Base-by-base conservation (phyloP, 2,888 invertebrate species). In the Malthinus flaveolus region DNA sequence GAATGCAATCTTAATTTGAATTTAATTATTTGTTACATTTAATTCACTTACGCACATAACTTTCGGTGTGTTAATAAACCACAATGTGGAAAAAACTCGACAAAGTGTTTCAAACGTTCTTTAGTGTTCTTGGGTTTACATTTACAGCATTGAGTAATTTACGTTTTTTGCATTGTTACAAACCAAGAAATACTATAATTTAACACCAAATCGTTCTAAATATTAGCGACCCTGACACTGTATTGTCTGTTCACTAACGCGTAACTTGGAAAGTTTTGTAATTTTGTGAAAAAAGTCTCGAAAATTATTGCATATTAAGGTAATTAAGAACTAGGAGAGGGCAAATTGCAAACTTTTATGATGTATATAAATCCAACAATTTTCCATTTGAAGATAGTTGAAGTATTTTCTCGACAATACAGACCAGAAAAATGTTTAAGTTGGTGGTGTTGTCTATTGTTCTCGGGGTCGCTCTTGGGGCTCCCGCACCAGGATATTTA, bases 381-480 rank as follows among this genome's bases (percentile, higher is more conserved):
- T 51, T 45, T 11, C 9, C 6, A 10, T 33, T 51, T 31, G 13
- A 15, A 31, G 12, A 44, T 47, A 60, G 56, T 59, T 35, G 32
- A 42, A 11, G 15, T 44, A 34, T 32, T 13, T 33, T 3, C 45
- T 34, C 34, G 49, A 32, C 49, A 56, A 81, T 82, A 82, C 82
- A 82, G 82, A 82, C 82, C 79, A 77, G 80, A 36, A 58, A 56
- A 31, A 61, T 61, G 61, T 58, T 58, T n/a, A 58, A 80, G 80
- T 74, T 82, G 84, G 84, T 84, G 82, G 84, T 84, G 79, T 84
- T 85, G 74, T 82, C 83, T 77, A 82, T 83, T 77, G 75, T 85
- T 59, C 77, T 81, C 70, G 80, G 83, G 56, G 80, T 82, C 74
- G 84, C 81, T 55, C 79, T 80, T 70, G 84, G 84, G 68, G 81